phyloP scores from a whole-genome alignment of 1,140 invertebrate species.

The Leptopilina clavipes region DNA sequence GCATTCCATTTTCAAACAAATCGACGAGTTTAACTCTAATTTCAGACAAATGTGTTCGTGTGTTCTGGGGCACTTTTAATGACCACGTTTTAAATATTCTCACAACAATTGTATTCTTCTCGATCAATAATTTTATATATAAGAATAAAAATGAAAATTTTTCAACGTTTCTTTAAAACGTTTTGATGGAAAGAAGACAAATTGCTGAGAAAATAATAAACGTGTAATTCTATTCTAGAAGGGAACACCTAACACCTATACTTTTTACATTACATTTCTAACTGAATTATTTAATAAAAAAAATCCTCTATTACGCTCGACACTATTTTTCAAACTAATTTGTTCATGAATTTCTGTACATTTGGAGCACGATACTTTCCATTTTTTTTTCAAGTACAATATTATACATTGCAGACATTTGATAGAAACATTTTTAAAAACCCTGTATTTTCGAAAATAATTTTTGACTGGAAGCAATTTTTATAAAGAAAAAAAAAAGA shows the following conservation, averaged over 20 bases:
- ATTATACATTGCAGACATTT: not conserved
- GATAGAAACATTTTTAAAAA: constrained; percentile 26
- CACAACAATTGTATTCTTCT: not conserved
- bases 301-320: not conserved
- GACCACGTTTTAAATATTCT: not conserved
- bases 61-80: constrained; percentile 36
- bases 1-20: constrained; percentile 42
- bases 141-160: not conserved
- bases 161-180: too few relatives aligned
- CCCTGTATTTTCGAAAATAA: constrained; percentile 30
- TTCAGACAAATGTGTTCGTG: constrained; percentile 20
- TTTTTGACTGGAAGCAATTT: constrained; percentile 30
- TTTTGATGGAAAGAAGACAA: not conserved
- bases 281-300: not conserved
- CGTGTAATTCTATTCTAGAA: not conserved
- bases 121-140: not conserved
- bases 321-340: constrained; percentile 34
- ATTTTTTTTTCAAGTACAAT: constrained; percentile 35
- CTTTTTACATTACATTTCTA: constrained; percentile 21
- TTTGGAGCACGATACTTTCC: constrained; percentile 15
- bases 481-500: not conserved
- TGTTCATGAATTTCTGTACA: constrained; percentile 29
- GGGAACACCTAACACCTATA: constrained; percentile 23
- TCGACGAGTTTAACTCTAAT: constrained; percentile 24
- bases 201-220: not conserved